Evolutionary conservation across 2,888 invertebrate genomes (phyloP), one percentile per base, ranked within the genome.

Genomic region (Gari tellinella): DNA sequence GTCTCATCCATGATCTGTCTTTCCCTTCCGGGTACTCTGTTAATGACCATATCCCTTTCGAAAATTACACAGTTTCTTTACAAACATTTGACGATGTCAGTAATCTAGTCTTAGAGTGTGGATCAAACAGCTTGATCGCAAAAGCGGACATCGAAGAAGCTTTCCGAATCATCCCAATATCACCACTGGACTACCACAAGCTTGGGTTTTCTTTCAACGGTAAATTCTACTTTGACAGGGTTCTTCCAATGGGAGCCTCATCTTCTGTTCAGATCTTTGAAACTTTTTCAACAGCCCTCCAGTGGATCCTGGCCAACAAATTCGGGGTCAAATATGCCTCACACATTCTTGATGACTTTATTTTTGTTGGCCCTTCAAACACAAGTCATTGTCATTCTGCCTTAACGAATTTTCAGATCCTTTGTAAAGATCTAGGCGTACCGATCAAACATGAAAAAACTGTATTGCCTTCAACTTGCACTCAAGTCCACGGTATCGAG

Each of bases 131-230:
- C 17, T 37, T 61, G 17, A 58, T 76, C 25, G 67, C 76, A n/a
- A 80, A 76, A 56, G 49, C 68, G 0, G 80, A 80, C 46, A 70
- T 80, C 14, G 61, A 70, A 55, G 70, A 76, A 45, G 70, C 56
- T 3, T 81, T 77, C 43, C 55, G 74, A 4, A 74, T 65, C 17
- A 60, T 77, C 31, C 80, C 77, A 10, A 65, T 80, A 8, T 37
- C 46, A 12, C 74, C 73, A 37, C 0, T 26, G 2, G 74, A 77
- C 37, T 69, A 77, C 40, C 72, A 68, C 45, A 45, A 67, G 26
- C 51, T 72, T n/a, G 74, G 74, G 5, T 80, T 80, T 48, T 19
- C 26, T 1, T 66, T 66, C 43, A 51, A 77, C 10, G 41, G 53
- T n/a, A 10, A 53, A 14, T 77, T 41, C 25, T 74, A 74, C 56